Base-by-base conservation (phyloP, 2,113 vertebrate species). In the Isurus oxyrinchus region DNA sequence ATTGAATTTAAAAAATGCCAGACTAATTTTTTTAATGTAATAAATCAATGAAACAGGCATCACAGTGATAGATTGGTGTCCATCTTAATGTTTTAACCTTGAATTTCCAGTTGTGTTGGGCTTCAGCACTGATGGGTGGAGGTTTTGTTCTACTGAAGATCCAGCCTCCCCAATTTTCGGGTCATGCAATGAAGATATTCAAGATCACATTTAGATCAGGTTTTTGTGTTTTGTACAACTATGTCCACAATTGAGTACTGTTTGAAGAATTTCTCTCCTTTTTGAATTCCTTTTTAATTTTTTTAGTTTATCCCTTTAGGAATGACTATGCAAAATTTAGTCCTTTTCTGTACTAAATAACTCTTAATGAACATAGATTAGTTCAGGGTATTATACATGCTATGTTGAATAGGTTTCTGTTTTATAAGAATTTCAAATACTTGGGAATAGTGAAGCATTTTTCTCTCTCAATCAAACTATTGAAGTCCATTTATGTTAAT, bases 361-460 rank as follows among this genome's bases (percentile, higher is more conserved):
- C 88, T 91, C 55, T 55, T 66, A 63, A 94, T 40, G 61, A n/a
- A 14, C 35, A 59, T 31, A 11, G 88, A 94, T 94, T 88, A 88
- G 8, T 88, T 88, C 23, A 55, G 44, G 25, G 23, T 84, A 44
- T 84, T 87, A 27, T 90, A 87, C 19, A 53, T 91, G 49, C 49
- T 59, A 27, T 11, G 35, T 59, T 91, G 88, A 94, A 94, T 66
- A 63, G 35, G n/a, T 66, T 94, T 59, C 88, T 19, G 91, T 94
- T 94, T 27, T 63, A 3, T 35, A 94, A 49, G 57, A 63, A 91
- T 59, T 40, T 94, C 40, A 94, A 94, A 63, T 57, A 94, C 2
- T 94, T 66, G 57, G 19, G 91, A 94, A 94, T 94, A 94, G 35
- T 44, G 19, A 63, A 94, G 91, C 91, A 66, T 61, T 94, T 94